Evolutionary conservation across 2,888 invertebrate genomes (phyloP).

Genomic region (Axea sp.): DNA sequence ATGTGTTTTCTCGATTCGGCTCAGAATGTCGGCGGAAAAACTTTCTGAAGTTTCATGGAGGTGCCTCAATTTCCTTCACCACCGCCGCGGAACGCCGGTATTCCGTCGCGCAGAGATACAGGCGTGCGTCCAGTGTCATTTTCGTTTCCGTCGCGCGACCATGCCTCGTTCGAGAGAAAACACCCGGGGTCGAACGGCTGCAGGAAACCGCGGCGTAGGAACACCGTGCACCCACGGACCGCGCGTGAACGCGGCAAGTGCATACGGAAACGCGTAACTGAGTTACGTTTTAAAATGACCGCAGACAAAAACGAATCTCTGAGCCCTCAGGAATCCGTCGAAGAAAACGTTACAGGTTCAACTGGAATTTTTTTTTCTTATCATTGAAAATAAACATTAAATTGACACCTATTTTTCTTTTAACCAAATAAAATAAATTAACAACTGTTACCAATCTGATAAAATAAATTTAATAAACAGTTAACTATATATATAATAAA

Average conservation of each 20-base stretch:
- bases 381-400: too few species aligned
- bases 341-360: constrained; percentile 62
- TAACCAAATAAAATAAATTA: too few species aligned
- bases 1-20: too few species aligned
- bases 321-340: constrained; percentile 37
- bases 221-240: constrained; percentile 57
- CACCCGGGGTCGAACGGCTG: constrained; percentile 53
- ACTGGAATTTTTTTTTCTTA: too few species aligned
- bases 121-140: constrained; percentile 47
- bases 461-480: too few species aligned
- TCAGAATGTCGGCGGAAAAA: not conserved
- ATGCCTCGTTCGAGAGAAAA: constrained; percentile 56
- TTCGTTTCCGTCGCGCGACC: constrained; percentile 58
- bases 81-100: constrained; percentile 67
- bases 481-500: too few species aligned
- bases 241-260: constrained; percentile 36
- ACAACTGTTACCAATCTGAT: too few species aligned
- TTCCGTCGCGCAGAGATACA: constrained; percentile 61
- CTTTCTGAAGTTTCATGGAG: constrained; percentile 67
- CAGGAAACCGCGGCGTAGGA: constrained; percentile 49
- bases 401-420: too few species aligned
- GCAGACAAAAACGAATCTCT: constrained; percentile 58
- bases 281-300: constrained; percentile 72
- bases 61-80: constrained; percentile 75
- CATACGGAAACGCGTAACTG: constrained; percentile 66